These are phyloP conservation scores for Zaprionus inermis DNA, from an alignment of 1,140 invertebrate genomes.

Conservation along the genomic window DNA sequence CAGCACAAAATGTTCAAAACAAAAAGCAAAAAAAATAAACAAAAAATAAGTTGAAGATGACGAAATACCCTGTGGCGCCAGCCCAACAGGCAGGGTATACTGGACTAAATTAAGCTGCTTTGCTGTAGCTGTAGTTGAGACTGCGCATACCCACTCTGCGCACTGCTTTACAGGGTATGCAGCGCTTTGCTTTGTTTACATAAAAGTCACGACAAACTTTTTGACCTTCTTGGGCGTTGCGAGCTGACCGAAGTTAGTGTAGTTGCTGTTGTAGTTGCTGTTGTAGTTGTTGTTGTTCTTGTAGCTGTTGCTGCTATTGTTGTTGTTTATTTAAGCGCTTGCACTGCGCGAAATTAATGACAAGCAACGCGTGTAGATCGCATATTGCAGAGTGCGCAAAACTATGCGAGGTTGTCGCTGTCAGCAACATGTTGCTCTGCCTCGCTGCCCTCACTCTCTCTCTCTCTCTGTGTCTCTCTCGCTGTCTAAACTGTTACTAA, in stretches of 20 bases:
- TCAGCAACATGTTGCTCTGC: too few species aligned
- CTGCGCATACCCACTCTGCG: neutral
- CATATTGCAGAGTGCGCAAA: too few species aligned
- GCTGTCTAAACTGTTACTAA: neutral
- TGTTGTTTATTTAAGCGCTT: constrained; percentile 15
- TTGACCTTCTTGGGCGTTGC: constrained; percentile 44
- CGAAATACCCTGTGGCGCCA: constrained; percentile 9
- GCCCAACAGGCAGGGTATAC: neutral
- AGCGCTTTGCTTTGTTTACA: constrained; percentile 61
- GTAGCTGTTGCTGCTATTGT: constrained; percentile 31
- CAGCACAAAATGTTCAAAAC: neutral
- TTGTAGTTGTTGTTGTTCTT: constrained; percentile 18
- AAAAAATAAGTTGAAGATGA: neutral
- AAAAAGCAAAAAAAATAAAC: constrained; percentile 11
- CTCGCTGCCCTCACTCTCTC: neutral
- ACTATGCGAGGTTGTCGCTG: too few species aligned
- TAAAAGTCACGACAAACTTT: constrained; percentile 58
- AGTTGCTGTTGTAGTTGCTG: constrained; percentile 27
- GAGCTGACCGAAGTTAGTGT: constrained; percentile 30
- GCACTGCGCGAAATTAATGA: constrained; percentile 56
- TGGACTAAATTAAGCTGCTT: neutral
- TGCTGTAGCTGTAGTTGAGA: too few species aligned
- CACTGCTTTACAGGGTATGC: constrained; percentile 1
- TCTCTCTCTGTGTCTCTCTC: neutral
- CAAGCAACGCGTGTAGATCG: constrained; percentile 46